Conservation (phyloP, 2,113 vertebrate species). For the Petaurus breviceps region DNA sequence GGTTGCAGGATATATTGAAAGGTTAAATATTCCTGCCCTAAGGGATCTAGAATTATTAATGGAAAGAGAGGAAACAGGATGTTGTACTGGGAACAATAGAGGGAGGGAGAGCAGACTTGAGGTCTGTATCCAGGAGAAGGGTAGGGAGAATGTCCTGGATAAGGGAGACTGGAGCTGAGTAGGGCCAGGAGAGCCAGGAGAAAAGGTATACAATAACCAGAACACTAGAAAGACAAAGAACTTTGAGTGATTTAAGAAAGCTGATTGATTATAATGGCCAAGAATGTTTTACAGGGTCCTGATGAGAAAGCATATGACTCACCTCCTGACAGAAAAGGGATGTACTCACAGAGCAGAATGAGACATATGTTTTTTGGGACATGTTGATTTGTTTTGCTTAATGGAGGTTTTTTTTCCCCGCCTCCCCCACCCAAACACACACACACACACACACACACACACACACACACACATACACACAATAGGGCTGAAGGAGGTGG, state of each 20-base stretch:
- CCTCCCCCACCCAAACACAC: too few relatives aligned
- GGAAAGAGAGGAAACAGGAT: not conserved
- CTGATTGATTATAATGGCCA: not conserved
- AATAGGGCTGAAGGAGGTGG: too few relatives aligned
- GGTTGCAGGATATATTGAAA: not conserved
- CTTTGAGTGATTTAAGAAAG: not conserved
- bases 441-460: too few relatives aligned
- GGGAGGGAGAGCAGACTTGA: not conserved
- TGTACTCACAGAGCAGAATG: not conserved
- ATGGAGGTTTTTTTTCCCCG: not conserved
- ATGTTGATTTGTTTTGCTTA: not conserved
- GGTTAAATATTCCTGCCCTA: not conserved
- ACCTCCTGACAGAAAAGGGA: not conserved
- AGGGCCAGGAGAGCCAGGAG: not conserved
- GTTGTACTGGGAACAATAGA: not conserved
- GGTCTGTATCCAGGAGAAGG: not conserved
- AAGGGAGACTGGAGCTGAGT: not conserved
- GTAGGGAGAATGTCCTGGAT: not conserved
- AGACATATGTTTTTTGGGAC: not conserved
- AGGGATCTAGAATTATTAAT: not conserved
- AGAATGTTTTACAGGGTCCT: not conserved
- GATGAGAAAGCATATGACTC: not conserved
- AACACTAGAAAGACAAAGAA: not conserved
- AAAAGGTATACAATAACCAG: not conserved
- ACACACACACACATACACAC: too few relatives aligned